phyloP scores from a whole-genome alignment of 2,113 vertebrate genomes.

The Dryoscopus gambensis region DNA sequence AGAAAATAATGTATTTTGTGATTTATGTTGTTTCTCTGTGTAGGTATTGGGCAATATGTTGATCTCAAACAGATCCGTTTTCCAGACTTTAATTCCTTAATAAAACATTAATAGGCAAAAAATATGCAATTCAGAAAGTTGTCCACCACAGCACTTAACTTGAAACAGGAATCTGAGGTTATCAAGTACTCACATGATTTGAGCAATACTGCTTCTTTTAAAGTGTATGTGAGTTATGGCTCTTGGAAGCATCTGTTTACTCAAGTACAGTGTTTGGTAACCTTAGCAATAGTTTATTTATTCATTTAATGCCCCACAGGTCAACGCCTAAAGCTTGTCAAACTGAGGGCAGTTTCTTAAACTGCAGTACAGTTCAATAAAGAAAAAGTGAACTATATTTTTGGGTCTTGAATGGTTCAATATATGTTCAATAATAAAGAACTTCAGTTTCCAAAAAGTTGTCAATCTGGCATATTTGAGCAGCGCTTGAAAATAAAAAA shows the following conservation, averaged over 20 bases:
- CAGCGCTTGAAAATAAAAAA: background rate
- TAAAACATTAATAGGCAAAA: slow-evolving; percentile 15
- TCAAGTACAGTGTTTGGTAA: slow-evolving; percentile 45
- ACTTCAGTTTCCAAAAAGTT: background rate
- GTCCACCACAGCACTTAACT: background rate
- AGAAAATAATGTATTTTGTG: slow-evolving; percentile 30
- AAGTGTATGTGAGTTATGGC: background rate
- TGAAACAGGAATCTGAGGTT: slow-evolving; percentile 29
- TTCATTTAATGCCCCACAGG: background rate
- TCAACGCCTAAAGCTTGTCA: background rate
- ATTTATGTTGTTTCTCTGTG: background rate
- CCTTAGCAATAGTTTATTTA: slow-evolving; percentile 50
- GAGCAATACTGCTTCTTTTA: slow-evolving; percentile 8
- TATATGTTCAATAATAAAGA: background rate
- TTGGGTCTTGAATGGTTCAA: background rate
- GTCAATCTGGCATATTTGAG: background rate
- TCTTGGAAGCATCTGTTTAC: slow-evolving; percentile 35
- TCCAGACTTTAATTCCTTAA: background rate
- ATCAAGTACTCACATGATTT: slow-evolving; percentile 42
- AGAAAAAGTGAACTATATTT: background rate
- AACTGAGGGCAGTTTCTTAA: background rate
- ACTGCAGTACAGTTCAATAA: background rate
- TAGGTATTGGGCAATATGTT: slow-evolving; percentile 2
- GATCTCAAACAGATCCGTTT: background rate
- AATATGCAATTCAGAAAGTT: background rate